Evolutionary conservation across 2,797 vertebrate genomes (phyloP), one percentile per base, ranked within the genome.

Genomic region (Glossophaga mutica): DNA sequence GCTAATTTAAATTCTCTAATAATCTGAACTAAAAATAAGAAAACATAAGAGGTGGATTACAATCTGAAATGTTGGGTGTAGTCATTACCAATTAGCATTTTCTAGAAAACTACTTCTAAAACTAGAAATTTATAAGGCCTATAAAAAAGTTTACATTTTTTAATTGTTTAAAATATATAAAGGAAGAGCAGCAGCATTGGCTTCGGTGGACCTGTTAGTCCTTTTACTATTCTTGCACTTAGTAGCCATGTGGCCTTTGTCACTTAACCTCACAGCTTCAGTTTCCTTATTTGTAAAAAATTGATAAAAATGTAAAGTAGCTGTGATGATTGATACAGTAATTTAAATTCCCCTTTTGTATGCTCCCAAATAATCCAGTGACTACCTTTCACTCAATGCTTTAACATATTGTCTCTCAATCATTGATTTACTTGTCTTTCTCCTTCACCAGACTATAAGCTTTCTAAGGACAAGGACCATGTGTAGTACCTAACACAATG

Each of bases 1-100:
- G 9, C 24, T 96, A 94, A 96, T 15, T 91, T 74, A 96, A 87
- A 52, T 73, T 34, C 92, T n/a, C 70, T 55, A 92, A 52, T 26
- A 89, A 86, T 39, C 14, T 77, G 22, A 93, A 67, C 32, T 55
- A 79, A n/a, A 91, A 85, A 85, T 29, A 92, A 39, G 83, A 77
- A 90, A 85, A 92, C 62, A 14, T 88, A 93, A 86, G 46, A 78
- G 22, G 22, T 76, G 6, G 24, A 93, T 87, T 87, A 83, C 87
- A 93, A 71, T 16, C 37, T 70, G 12, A 81, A 62, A 94, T 96
- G 87, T 37, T 81, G 24, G 6, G 3, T 94, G 0, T 62, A 55
- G 55, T 68, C 59, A 8, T 76, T 78, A 65, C 44, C n/a, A 68
- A 81, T 42, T 77, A 48, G 52, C 37, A 81, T 57, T 68, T 93